Percentiles rank a stretch among this genome's conserved stretches.
These are phyloP conservation scores for Panthera leo DNA, from an alignment of 2,113 vertebrate species.

Conservation along the genomic window DNA sequence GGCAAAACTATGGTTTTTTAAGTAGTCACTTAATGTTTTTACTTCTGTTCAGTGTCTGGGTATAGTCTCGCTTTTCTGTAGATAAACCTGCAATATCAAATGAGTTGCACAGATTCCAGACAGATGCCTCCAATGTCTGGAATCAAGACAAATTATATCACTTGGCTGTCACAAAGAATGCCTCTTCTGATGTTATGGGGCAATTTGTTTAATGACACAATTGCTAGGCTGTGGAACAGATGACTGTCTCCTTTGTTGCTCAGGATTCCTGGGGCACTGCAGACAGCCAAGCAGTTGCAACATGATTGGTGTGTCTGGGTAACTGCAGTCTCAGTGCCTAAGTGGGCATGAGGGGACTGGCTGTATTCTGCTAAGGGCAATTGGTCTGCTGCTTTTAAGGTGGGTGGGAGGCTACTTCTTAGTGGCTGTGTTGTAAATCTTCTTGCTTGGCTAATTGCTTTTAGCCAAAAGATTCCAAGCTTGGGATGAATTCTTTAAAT, in stretches of 20 bases:
- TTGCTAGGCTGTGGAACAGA: slow-evolving; percentile 55
- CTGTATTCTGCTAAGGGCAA: neutral
- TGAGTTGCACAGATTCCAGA: slow-evolving; percentile 43
- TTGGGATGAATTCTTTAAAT: neutral
- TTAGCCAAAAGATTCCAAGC: neutral
- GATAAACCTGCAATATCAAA: slow-evolving; percentile 48
- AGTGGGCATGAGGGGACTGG: rapidly evolving
- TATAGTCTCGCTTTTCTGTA: slow-evolving; percentile 32
- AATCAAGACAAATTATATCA: slow-evolving; percentile 67
- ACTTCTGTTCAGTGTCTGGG: neutral
- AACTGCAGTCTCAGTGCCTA: neutral
- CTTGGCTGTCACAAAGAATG: slow-evolving; percentile 70
- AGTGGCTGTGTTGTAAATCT: neutral
- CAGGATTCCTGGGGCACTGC: slow-evolving; percentile 46
- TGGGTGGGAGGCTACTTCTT: neutral
- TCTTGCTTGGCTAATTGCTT: neutral
- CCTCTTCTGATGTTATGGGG: slow-evolving; percentile 46
- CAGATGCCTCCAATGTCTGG: slow-evolving; percentile 65
- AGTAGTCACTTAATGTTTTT: slow-evolving; percentile 3
- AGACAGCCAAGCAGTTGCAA: neutral
- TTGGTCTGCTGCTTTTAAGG: neutral
- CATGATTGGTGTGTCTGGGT: neutral
- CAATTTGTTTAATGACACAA: slow-evolving; percentile 76
- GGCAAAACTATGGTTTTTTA: neutral
- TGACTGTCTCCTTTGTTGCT: slow-evolving; percentile 36